Evolutionary conservation across 2,113 vertebrate species (phyloP).

Genomic region (Phalacrocorax carbo): DNA sequence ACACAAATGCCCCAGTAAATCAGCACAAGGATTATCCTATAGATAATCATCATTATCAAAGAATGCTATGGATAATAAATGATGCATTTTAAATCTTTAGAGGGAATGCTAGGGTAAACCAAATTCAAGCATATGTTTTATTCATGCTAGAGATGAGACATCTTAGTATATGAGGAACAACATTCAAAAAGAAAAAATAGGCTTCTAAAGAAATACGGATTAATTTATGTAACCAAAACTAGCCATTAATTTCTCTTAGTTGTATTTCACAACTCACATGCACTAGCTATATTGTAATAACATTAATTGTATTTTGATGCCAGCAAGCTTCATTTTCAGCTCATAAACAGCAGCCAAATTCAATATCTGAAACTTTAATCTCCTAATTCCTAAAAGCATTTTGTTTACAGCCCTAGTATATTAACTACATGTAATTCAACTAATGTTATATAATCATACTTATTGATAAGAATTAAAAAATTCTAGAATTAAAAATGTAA

Average conservation of each 20-base stretch:
- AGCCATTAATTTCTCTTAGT: background rate
- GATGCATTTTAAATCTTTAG: background rate
- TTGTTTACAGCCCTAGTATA: background rate
- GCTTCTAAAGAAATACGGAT: background rate
- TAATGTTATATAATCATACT: background rate
- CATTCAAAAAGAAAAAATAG: background rate
- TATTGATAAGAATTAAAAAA: background rate
- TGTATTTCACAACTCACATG: background rate
- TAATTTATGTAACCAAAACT: background rate
- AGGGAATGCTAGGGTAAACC: background rate
- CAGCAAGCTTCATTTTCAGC: background rate
- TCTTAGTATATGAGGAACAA: background rate
- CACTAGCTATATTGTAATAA: background rate
- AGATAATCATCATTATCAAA: background rate
- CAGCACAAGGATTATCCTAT: background rate
- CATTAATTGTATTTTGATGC: background rate
- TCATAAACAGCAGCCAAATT: background rate
- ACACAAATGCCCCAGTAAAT: background rate
- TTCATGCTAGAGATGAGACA: background rate
- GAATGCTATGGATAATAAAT: background rate
- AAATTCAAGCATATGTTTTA: background rate
- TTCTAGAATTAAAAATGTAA: background rate
- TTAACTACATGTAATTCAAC: background rate
- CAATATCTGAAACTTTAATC: background rate
- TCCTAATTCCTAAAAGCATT: background rate